Base-by-base conservation (phyloP, 2,888 invertebrate genomes). In the Dryobotodes eremita region DNA sequence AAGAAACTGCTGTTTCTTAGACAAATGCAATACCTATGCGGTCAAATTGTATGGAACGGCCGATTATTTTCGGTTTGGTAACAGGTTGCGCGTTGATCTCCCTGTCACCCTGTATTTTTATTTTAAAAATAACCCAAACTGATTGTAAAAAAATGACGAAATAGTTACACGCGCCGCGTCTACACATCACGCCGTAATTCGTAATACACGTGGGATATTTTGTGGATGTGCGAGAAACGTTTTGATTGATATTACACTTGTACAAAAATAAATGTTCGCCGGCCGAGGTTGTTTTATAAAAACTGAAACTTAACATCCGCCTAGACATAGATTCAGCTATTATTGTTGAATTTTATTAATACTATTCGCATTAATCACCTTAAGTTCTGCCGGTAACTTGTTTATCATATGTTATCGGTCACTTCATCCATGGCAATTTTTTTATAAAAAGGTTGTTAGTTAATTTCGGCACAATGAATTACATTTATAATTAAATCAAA, bases 161-260 rank as follows among this genome's bases (percentile, higher is more conserved):
- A 70, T 46, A 17, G 10, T 70, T 70, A 13, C 23, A 42, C n/a
- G 23, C n/a, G 57, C 23, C 50, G 42, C 53, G 42, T 62, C 11
- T 50, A 20, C 46, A 26, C 31, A 59, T 66, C n/a, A 61, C 78
- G 78, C 79, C 82, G 78, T 77, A 53, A 53, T 59, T 76, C 84
- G 78, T 75, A 46, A 72, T 69, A 78, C 81, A 84, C 81, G 70
- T 79, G 75, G 66, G 46, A 61, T 68, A 68, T 48, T 57, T 55
- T 68, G 55, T 68, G 36, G 20, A 69, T 77, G 42, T 48, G 20
- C 23, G n/a, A 50, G 50, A 71, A 79, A 71, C 76, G 69, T 82
- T 85, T 86, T 86, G 79, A 85, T 88, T 83, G 84, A 87, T 81
- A 85, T 84, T 59, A 46, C 50, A 81, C 42, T 72, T 66, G 71